Percentiles rank a stretch among this genome's conserved stretches.
phyloP scores from a whole-genome alignment of 2,888 invertebrate genomes.

The Aleiodes leptofemur region DNA sequence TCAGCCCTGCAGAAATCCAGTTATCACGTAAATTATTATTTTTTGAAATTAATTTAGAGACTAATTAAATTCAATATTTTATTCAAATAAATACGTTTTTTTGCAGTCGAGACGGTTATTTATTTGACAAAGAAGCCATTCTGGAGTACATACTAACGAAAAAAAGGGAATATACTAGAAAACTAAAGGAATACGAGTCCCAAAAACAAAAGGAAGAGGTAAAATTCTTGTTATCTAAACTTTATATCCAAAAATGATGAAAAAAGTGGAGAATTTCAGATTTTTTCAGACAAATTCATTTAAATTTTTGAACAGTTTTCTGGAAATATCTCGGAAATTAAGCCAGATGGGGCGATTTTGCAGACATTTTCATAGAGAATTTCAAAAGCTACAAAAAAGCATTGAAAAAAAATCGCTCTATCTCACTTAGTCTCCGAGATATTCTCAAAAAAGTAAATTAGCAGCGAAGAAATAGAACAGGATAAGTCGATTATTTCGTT shows the following conservation, averaged over 20 bases:
- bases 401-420: too few species aligned
- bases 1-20: constrained; percentile 96
- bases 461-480: too few species aligned
- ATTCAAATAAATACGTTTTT: constrained; percentile 46
- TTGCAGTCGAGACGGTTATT: constrained; percentile 87
- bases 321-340: neutral
- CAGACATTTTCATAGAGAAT: too few species aligned
- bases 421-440: too few species aligned
- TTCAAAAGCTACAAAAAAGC: too few species aligned
- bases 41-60: neutral
- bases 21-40: constrained; percentile 83
- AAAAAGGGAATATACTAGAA: constrained; percentile 92
- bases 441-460: too few species aligned
- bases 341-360: too few species aligned
- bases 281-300: neutral
- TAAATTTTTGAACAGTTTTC: neutral
- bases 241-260: neutral
- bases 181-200: constrained; percentile 94
- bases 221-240: constrained; percentile 39
- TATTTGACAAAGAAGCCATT: constrained; percentile 98
- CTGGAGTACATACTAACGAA: constrained; percentile 95
- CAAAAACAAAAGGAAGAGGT: constrained; percentile 87
- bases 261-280: too few species aligned
- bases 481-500: too few species aligned
- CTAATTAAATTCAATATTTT: neutral